Evolutionary conservation across 2,888 invertebrate species (phyloP), one percentile per base, ranked within the genome.

Genomic region (Diarsia dahlii): DNA sequence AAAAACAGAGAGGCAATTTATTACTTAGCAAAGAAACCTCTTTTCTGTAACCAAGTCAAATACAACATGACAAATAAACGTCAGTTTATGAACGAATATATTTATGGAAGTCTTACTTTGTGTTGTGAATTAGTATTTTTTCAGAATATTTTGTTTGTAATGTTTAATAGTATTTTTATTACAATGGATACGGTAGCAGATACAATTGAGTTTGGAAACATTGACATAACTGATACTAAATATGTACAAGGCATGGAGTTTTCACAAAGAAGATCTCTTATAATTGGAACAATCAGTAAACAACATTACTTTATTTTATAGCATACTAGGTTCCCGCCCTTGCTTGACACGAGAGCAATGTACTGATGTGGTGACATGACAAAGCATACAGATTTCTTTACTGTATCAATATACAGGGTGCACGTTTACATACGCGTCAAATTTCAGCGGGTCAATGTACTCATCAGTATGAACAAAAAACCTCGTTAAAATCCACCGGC

Each of bases 251-350:
- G 66, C 1, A 64, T 74, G 1, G 74, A 3, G 82, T 1, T 89
- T 87, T 78, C 85, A 50, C 80, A 82, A 28, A 88, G 93, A 74
- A 91, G 92, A 78, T 91, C 88, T 76, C 89, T 92, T 18, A 68
- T 94, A 12, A 90, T 94, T 65, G 90, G 90, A 3, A 93, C 93
- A 66, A 70, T 94, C 64, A 89, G 94, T 93, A 89, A 85, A 76
- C 15, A 39, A 8, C 4, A 20, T n/a, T 34, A 13, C 20, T n/a
- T 52, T 80, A 52, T 46, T 23, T 28, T 45, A 20, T 15, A 48
- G 20, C 15, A 20, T 34, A 20, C 18, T 34, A 34, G 3, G 9
- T 28, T 28, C 15, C 28, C 15, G 8, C 28, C 28, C 20, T 34
- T 34, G 34, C 10, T 60, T 34, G 10, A 20, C 20, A 60, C 9